Conservation (phyloP, 2,113 vertebrate species). For the Apteryx mantelli region DNA sequence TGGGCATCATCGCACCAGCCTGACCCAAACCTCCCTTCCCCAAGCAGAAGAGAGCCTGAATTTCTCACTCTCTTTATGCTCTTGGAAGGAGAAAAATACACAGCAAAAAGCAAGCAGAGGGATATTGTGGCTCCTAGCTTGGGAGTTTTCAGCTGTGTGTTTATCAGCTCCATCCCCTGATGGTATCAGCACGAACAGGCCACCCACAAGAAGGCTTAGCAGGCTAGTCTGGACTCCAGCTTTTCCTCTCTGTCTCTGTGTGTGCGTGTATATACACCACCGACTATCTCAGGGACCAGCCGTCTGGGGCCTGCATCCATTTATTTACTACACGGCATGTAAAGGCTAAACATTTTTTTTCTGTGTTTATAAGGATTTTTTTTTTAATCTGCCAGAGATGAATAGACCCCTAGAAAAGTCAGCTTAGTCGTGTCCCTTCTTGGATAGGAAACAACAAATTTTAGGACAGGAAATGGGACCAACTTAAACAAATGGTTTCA, state of each 20-base stretch:
- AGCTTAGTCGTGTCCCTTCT: not conserved
- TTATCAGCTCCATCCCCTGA: constrained; percentile 68
- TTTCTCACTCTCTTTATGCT: constrained; percentile 46
- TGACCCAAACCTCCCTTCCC: not conserved
- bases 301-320: constrained; percentile 57
- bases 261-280: constrained; percentile 42
- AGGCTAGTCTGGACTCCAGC: constrained; percentile 60
- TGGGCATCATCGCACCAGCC: not conserved
- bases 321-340: constrained; percentile 70
- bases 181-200: constrained; percentile 71
- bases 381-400: constrained; percentile 9
- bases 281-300: constrained; percentile 7
- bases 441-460: constrained; percentile 56
- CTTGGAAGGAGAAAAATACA: constrained; percentile 55
- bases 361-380: constrained; percentile 59
- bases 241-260: not conserved
- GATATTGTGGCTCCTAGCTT: constrained; percentile 45
- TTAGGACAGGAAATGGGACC: constrained; percentile 46
- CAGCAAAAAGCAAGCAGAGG: not conserved
- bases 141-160: constrained; percentile 66
- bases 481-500: constrained; percentile 20
- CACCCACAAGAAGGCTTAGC: constrained; percentile 72
- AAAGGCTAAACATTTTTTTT: constrained; percentile 67
- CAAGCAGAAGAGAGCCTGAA: not conserved
- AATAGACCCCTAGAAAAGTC: constrained; percentile 39